Percentiles rank a stretch among this genome's conserved stretches.
Conservation (phyloP, 1,140 invertebrate species). For the Magallana gigas region DNA sequence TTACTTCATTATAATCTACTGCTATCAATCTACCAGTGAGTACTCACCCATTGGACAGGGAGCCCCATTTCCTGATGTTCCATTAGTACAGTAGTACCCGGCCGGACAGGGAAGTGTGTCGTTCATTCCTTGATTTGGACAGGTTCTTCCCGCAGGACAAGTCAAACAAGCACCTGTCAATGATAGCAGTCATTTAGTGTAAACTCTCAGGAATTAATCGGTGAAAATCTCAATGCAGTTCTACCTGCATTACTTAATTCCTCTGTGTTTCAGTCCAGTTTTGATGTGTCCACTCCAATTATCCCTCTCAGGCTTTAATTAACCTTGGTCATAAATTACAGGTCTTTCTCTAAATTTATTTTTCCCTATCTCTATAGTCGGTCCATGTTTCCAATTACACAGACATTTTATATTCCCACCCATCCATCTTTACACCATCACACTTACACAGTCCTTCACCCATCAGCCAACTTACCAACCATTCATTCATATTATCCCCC, state of each 20-base stretch:
- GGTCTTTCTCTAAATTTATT: too few relatives aligned
- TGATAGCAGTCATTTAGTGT: conserved; percentile 19
- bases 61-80: conserved; percentile 69
- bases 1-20: too few relatives aligned
- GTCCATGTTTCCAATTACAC: too few relatives aligned
- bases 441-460: conserved; percentile 60
- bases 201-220: too few relatives aligned
- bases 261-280: too few relatives aligned
- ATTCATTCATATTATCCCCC: too few relatives aligned
- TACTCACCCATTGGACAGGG: conserved; percentile 73
- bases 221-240: too few relatives aligned
- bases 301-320: neutral
- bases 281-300: too few relatives aligned
- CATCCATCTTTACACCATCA: neutral
- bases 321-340: neutral
- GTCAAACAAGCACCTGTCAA: conserved; percentile 62
- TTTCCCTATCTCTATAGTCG: too few relatives aligned
- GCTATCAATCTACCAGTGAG: neutral
- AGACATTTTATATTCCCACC: too few relatives aligned
- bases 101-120: conserved; percentile 70
- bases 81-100: conserved; percentile 75
- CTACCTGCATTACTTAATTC: too few relatives aligned
- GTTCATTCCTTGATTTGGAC: conserved; percentile 74
- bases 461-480: too few relatives aligned
- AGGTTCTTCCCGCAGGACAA: conserved; percentile 71